These are phyloP conservation scores for Drosophila hamatofila DNA, from an alignment of 2,888 invertebrate species.

Conservation along the genomic window DNA sequence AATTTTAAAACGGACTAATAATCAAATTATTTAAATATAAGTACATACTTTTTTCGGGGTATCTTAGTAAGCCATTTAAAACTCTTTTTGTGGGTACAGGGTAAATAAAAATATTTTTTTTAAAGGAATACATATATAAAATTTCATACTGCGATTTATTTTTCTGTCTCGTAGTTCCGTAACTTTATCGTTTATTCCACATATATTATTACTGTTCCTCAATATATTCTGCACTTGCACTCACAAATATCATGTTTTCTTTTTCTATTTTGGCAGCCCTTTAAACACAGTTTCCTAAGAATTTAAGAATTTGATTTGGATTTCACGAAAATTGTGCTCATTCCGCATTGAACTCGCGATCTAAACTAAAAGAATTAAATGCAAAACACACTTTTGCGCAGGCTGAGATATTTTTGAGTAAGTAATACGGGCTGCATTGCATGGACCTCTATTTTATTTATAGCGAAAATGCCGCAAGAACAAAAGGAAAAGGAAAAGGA, in stretches of 20 bases:
- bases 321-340: conserved; percentile 36
- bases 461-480: conserved; percentile 51
- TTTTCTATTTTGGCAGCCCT: background rate
- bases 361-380: conserved; percentile 53
- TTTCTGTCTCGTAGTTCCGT: background rate
- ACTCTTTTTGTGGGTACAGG: conserved; percentile 12
- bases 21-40: background rate
- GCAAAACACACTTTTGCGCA: conserved; percentile 28
- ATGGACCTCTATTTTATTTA: conserved; percentile 65
- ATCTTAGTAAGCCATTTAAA: background rate
- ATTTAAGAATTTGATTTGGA: conserved; percentile 15
- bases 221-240: conserved; percentile 3
- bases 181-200: background rate
- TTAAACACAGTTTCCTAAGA: conserved; percentile 24
- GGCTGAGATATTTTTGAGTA: conserved; percentile 59
- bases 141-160: background rate
- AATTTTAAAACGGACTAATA: conserved; percentile 1
- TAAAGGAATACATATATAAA: background rate
- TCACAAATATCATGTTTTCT: conserved; percentile 4
- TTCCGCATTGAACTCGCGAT: conserved; percentile 55
- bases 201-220: background rate
- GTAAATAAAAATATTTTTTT: background rate
- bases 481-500: conserved; percentile 16
- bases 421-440: conserved; percentile 60
- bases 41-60: conserved; percentile 9